Conservation (phyloP, 2,888 invertebrate species). For the Dendrolimus pini region DNA sequence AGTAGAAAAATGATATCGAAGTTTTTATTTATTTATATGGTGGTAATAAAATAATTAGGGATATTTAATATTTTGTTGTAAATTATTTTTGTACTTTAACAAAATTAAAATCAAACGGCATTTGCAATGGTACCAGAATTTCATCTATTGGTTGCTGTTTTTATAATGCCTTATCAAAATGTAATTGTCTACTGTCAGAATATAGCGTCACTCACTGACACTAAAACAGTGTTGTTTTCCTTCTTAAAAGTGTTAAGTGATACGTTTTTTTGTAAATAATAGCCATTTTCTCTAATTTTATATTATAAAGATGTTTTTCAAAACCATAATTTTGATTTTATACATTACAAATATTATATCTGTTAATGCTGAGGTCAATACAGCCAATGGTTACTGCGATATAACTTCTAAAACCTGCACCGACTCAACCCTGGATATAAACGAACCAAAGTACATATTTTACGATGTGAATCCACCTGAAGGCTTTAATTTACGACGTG, state of each 20-base stretch:
- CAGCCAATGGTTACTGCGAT: slow-evolving; percentile 23
- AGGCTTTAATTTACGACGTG: slow-evolving; percentile 97
- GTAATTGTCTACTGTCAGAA: too few species aligned
- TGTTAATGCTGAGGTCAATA: slow-evolving; percentile 14
- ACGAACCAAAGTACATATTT: slow-evolving; percentile 81
- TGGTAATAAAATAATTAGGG: not conserved
- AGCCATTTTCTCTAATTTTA: not conserved
- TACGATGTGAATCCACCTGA: slow-evolving; percentile 97
- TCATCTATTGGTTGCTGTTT: too few species aligned
- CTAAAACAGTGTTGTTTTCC: too few species aligned
- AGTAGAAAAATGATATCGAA: too few species aligned
- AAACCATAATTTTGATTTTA: not conserved
- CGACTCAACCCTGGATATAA: slow-evolving; percentile 1
- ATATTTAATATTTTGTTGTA: too few species aligned
- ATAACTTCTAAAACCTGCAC: slow-evolving; percentile 18
- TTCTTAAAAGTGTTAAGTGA: not conserved
- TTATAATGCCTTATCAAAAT: too few species aligned
- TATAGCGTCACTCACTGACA: too few species aligned
- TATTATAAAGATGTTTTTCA: not conserved
- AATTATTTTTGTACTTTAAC: too few species aligned
- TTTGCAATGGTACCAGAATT: too few species aligned
- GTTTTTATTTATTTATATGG: not conserved
- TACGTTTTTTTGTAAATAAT: not conserved
- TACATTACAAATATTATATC: slow-evolving; percentile 14
- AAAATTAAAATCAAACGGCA: too few species aligned